Conservation (phyloP, 2,113 vertebrate genomes). For the Neolamprologus brichardi region DNA sequence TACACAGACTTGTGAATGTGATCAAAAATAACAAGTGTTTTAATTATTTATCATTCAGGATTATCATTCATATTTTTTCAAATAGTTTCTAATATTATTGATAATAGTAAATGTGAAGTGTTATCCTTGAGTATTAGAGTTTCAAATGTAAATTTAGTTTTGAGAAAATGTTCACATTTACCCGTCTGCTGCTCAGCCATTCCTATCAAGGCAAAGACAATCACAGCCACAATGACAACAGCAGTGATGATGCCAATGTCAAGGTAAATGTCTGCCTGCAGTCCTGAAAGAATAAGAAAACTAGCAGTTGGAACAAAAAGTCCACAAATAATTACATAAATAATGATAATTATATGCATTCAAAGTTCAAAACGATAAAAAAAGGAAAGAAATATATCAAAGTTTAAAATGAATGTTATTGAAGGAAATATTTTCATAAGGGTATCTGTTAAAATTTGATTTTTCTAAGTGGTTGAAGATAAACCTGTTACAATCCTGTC, state of each 20-base stretch:
- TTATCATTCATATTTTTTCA: background rate
- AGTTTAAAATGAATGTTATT: background rate
- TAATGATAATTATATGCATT: background rate
- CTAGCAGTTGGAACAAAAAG: background rate
- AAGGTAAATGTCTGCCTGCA: background rate
- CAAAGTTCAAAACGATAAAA: background rate
- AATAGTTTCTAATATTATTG: background rate
- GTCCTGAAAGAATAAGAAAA: background rate
- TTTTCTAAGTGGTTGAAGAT: rapidly evolving
- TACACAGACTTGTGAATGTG: background rate
- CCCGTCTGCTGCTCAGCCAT: background rate
- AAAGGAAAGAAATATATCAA: background rate
- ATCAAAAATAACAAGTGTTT: background rate
- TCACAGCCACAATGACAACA: background rate
- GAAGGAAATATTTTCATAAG: background rate
- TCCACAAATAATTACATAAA: background rate
- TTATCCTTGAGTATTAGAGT: background rate
- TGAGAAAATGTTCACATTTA: background rate
- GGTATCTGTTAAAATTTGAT: background rate
- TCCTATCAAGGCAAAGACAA: background rate
- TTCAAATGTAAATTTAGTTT: background rate
- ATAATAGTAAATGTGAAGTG: background rate
- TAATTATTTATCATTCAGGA: background rate
- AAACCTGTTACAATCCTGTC: background rate
- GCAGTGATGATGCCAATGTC: background rate